Conservation (phyloP, 2,888 invertebrate genomes). For the Sericinus montela region DNA sequence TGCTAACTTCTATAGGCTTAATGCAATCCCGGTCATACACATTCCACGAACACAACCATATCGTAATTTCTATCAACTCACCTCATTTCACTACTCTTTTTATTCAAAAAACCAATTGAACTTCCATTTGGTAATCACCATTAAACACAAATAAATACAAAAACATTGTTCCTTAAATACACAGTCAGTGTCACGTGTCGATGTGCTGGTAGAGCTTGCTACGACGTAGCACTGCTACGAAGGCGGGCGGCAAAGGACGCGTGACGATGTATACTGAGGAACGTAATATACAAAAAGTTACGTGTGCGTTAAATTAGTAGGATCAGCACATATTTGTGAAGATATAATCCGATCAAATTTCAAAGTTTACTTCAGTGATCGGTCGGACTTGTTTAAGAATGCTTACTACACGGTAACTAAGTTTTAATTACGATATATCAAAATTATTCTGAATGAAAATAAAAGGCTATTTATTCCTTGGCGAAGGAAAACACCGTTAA, state of each 20-base stretch:
- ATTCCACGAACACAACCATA: neutral
- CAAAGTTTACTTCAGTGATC: too few relatives aligned
- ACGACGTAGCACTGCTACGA: conserved; percentile 37
- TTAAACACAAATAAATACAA: neutral
- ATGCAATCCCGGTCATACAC: neutral
- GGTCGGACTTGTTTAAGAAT: too few relatives aligned
- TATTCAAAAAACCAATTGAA: neutral
- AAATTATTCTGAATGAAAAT: too few relatives aligned
- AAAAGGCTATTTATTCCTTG: too few relatives aligned
- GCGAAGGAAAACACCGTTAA: too few relatives aligned
- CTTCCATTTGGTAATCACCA: neutral
- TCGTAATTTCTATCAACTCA: conserved; percentile 6
- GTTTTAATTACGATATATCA: too few relatives aligned
- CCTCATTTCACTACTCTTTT: conserved; percentile 3
- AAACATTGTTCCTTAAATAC: neutral
- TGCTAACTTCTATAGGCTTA: too few relatives aligned
- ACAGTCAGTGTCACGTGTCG: conserved; percentile 20
- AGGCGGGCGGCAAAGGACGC: conserved; percentile 45
- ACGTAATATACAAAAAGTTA: conserved; percentile 14
- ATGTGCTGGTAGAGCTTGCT: conserved; percentile 28
- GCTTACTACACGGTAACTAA: too few relatives aligned
- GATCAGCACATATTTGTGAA: neutral
- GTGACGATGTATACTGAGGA: conserved; percentile 33
- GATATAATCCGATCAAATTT: too few relatives aligned
- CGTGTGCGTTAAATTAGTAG: conserved; percentile 16